These are phyloP conservation scores for Odontomachus brunneus DNA, from an alignment of 1,140 invertebrate genomes.

Conservation along the genomic window DNA sequence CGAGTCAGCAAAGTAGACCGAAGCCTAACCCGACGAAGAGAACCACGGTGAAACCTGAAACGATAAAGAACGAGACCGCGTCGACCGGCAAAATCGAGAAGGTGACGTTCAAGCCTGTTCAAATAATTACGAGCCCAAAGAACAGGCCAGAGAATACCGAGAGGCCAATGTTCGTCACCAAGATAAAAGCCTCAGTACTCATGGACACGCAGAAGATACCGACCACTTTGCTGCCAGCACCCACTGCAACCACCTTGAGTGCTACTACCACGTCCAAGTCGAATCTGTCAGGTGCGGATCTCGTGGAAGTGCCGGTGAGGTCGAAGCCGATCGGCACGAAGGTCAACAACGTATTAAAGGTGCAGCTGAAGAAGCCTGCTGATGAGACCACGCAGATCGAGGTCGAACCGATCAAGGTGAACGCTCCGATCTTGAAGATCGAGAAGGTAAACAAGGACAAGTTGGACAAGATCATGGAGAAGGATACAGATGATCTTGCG, in stretches of 20 bases:
- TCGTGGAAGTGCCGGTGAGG: slow-evolving; percentile 61
- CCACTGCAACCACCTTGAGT: neutral
- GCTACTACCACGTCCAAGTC: slow-evolving; percentile 52
- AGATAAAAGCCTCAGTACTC: slow-evolving; percentile 80
- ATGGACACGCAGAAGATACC: slow-evolving; percentile 73
- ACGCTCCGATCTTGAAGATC: slow-evolving; percentile 77
- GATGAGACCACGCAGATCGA: slow-evolving; percentile 76
- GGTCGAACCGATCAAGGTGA: slow-evolving; percentile 78
- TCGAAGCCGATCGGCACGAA: slow-evolving; percentile 69
- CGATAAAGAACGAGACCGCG: slow-evolving; percentile 55
- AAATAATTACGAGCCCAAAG: slow-evolving; percentile 75
- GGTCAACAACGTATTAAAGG: slow-evolving; percentile 75
- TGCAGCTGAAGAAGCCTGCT: slow-evolving; percentile 78
- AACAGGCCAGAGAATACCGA: slow-evolving; percentile 68
- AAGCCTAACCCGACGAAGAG: slow-evolving; percentile 46
- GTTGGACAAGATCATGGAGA: slow-evolving; percentile 64
- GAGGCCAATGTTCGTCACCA: slow-evolving; percentile 79
- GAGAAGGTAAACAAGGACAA: slow-evolving; percentile 76
- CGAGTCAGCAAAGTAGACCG: slow-evolving; percentile 53
- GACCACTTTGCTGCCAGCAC: neutral
- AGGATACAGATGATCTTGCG: slow-evolving; percentile 44
- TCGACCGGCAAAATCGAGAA: slow-evolving; percentile 82
- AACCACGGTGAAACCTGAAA: slow-evolving; percentile 59
- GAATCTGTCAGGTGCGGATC: slow-evolving; percentile 28
- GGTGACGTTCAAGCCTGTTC: slow-evolving; percentile 80